Evolutionary conservation across 2,797 vertebrate genomes (phyloP).

Genomic region (Selene dorsalis): DNA sequence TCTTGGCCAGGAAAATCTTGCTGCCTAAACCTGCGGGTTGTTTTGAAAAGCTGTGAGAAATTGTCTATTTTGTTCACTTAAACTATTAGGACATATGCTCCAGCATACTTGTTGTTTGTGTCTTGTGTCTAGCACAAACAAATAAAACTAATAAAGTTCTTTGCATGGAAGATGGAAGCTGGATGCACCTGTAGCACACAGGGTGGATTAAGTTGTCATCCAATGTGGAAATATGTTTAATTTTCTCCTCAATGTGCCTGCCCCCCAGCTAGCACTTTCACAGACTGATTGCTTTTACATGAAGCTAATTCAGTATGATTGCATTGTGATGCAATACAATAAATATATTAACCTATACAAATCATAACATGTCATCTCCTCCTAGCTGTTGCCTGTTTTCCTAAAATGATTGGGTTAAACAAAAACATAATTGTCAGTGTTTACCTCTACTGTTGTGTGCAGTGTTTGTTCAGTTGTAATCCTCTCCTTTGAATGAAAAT

Average conservation of each 20-base stretch:
- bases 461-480: slow-evolving; percentile 47
- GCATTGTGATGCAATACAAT: slow-evolving; percentile 69
- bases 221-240: slow-evolving; percentile 61
- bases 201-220: slow-evolving; percentile 58
- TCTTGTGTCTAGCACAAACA: slow-evolving; percentile 3
- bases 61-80: not conserved
- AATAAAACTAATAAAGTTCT: slow-evolving; percentile 29
- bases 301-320: slow-evolving; percentile 67
- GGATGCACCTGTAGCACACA: slow-evolving; percentile 53
- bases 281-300: slow-evolving; percentile 64
- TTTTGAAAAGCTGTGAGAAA: slow-evolving; percentile 5
- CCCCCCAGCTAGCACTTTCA: slow-evolving; percentile 53
- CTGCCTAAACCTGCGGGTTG: not conserved
- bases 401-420: slow-evolving; percentile 62
- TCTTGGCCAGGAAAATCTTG: not conserved
- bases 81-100: not conserved
- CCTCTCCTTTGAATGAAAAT: slow-evolving; percentile 32
- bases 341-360: slow-evolving; percentile 81
- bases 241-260: slow-evolving; percentile 44
- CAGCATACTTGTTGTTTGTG: not conserved
- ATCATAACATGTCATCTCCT: slow-evolving; percentile 66
- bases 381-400: slow-evolving; percentile 48
- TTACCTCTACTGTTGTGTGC: slow-evolving; percentile 12
- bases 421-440: slow-evolving; percentile 53
- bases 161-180: slow-evolving; percentile 7